Base-by-base conservation (phyloP, 2,113 vertebrate genomes). In the Lucifuga dentata region DNA sequence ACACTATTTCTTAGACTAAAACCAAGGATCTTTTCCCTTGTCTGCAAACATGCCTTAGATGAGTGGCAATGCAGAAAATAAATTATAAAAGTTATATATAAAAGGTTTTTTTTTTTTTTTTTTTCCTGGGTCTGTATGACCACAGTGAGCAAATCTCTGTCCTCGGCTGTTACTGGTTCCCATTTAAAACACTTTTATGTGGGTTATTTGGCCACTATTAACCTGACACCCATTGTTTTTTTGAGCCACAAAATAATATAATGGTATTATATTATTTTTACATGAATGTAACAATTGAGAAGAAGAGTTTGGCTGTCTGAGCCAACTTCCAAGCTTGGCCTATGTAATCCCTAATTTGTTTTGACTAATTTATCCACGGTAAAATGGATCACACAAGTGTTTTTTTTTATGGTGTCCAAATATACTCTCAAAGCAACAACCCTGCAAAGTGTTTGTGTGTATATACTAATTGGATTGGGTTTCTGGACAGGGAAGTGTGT, bases 221-320 rank as follows among this genome's bases (percentile, higher is more conserved):
- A 57, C 46, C 45, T 26, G 43, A 16, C 33, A 26, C 49, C 13
- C 20, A 8, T 55, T 59, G 44, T 56, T 55, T 67, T 35, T 45
- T 58, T 70, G 64, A 62, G 62, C 55, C 11, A n/a, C 24, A 24
- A 58, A 29, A 51, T 66, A 38, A n/a, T n/a, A n/a, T n/a, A 53
- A 55, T 39, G 38, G 52, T 58, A 53, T 69, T 73, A 36, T 41
- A 41, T 76, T 73, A 44, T 73, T 76, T 74, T 74, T 43, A 43
- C 73, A 57, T 49, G 38, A 76, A 78, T 33, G 48, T 65, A 73
- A 56, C 67, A 68, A 91, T 60, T 24, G 76, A 85, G 61, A 78
- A 63, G 78, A 85, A 64, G 76, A 86, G 73, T 63, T 68, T 68
- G 17, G 19, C 8, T 32, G 51, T 84, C 55, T 80, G 20, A 57